Evolutionary conservation across 2,888 invertebrate genomes (phyloP), one percentile per base, ranked within the genome.

Genomic region (Phengaris alcon): DNA sequence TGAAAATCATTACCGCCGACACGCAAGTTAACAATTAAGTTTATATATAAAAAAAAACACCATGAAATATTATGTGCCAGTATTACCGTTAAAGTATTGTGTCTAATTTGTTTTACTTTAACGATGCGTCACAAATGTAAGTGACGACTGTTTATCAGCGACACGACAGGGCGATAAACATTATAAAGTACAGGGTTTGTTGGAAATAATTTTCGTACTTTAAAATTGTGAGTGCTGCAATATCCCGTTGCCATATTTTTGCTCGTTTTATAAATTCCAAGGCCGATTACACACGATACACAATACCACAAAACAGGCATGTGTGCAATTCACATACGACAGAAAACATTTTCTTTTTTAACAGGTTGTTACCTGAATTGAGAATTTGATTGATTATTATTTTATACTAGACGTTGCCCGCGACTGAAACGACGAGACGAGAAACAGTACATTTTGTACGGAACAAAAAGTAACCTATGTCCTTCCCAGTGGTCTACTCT

Each of bases 1-100:
- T 72, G 35, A 35, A 72, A 72, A 72, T 72, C 72, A 52, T 72
- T 72, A 72, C 22, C 13, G 51, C 4, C 7, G 81, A 79, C 89
- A 89, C 87, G 88, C 88, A 75, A 88, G 84, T 84, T 81, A 84
- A 84, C 83, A 86, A 88, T 89, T 88, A 88, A 82, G 81, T 80
- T 35, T 52, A 52, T 72, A 54, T 52, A 35, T 5, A 44, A 54
- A 72, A 72, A 54, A 54, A 54, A 70, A 54, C n/a, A 52, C 54
- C 80, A 83, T 82, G 80, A 82, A 82, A 80, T 82, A 80, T 81
- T 79, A 79, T 74, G 76, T 51, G 72, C 6, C 13, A 54, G 35
- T 22, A 46, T 44, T 68, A 35, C 72, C 22, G 52, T 70, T 52
- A 69, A 35, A 72, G 35, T 72, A 22, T 22, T 72, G 72, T 72